Evolutionary conservation across 2,888 invertebrate species (phyloP).

Genomic region (Blera fallax): DNA sequence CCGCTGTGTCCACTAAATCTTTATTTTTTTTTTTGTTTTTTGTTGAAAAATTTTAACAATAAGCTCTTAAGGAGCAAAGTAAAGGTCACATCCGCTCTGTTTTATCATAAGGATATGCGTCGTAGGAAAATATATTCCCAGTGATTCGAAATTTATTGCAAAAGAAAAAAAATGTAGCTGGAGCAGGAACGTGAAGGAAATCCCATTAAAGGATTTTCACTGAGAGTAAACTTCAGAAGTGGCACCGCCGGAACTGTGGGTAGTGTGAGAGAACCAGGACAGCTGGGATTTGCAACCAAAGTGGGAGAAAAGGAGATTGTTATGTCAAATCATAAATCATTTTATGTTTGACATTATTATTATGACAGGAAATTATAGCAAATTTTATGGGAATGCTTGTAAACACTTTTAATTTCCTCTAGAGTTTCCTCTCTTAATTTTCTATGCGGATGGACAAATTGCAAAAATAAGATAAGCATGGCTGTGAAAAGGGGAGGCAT

Average conservation of each 20-base stretch:
- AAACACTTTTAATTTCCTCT: constrained; percentile 68
- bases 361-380: constrained; percentile 61
- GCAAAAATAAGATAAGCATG: neutral
- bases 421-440: constrained; percentile 25
- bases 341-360: constrained; percentile 61
- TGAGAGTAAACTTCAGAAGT: neutral
- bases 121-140: neutral
- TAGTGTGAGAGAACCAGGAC: no score
- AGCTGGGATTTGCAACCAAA: neutral
- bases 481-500: neutral
- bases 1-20: neutral
- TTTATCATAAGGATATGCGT: neutral
- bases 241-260: neutral
- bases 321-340: constrained; percentile 47
- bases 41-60: neutral
- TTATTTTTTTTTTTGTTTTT: neutral
- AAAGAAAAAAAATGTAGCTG: neutral
- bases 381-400: constrained; percentile 55
- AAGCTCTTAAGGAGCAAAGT: constrained; percentile 20
- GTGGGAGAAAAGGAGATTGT: neutral
- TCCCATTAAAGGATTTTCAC: constrained; percentile 32
- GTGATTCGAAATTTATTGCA: constrained; percentile 20
- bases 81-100: constrained; percentile 8
- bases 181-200: neutral
- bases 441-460: constrained; percentile 24